Conservation (phyloP, 2,797 vertebrate genomes). For the Xenops minutus region DNA sequence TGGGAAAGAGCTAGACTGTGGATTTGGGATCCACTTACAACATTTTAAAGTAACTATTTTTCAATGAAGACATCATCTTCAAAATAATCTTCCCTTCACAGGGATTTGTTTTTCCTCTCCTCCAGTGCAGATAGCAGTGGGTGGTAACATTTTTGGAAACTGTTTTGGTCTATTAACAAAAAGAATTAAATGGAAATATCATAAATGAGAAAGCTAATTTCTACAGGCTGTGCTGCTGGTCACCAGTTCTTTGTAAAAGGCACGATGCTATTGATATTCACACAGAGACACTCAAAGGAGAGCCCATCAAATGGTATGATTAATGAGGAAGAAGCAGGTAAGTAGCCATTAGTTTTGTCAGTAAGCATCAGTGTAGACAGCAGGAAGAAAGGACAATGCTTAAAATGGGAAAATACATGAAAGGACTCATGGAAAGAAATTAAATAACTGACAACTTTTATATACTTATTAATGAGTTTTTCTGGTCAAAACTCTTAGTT, state of each 20-base stretch:
- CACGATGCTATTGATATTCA: not conserved
- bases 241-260: not conserved
- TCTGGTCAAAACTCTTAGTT: not conserved
- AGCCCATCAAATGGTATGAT: not conserved
- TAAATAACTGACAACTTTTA: not conserved
- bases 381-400: not conserved
- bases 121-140: not conserved
- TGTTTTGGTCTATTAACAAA: not conserved
- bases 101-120: not conserved
- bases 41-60: not conserved
- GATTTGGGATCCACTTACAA: not conserved
- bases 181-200: not conserved
- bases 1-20: not conserved
- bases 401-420: not conserved
- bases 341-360: not conserved
- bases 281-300: not conserved
- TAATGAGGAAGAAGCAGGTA: not conserved
- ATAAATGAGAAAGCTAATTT: not conserved
- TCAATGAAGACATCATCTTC: not conserved
- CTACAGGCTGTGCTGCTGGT: not conserved
- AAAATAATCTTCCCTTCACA: not conserved
- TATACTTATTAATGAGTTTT: not conserved
- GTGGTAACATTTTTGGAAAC: not conserved
- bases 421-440: not conserved
- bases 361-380: not conserved